A percentile compares a stretch with the other conserved stretches of the same genome.
phyloP scores from a whole-genome alignment of 2,888 invertebrate genomes.

The Allygus modestus region DNA sequence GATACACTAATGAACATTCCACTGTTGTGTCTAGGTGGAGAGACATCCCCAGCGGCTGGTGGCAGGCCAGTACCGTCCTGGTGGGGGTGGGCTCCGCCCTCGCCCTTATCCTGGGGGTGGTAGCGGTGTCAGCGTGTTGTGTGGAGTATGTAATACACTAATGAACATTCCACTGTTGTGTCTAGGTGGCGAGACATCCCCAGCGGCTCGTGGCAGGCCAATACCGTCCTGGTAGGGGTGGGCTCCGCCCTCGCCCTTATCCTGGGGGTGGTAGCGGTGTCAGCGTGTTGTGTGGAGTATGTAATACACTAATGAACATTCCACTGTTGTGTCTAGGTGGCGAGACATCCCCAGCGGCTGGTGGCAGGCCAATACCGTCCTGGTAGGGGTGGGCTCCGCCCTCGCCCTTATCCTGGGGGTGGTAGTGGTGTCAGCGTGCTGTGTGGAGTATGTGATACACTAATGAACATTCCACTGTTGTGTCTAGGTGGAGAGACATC shows the following conservation, averaged over 20 bases:
- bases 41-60: constrained; percentile 83
- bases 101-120: constrained; percentile 79
- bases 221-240: constrained; percentile 78
- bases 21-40: constrained; percentile 79
- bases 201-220: constrained; percentile 82
- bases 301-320: no score
- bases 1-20: no score
- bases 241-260: constrained; percentile 80
- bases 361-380: constrained; percentile 81
- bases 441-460: constrained; percentile 64
- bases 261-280: constrained; percentile 78
- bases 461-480: no score
- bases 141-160: constrained; percentile 72
- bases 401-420: neutral
- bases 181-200: constrained; percentile 82
- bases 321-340: constrained; percentile 77
- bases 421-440: neutral
- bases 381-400: neutral
- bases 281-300: constrained; percentile 78
- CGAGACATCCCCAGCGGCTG: constrained; percentile 82
- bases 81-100: constrained; percentile 77
- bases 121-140: constrained; percentile 79
- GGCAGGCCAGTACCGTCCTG: constrained; percentile 79
- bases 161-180: no score
- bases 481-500: constrained; percentile 80